These are phyloP conservation scores for Ormyrus pomaceus DNA, from an alignment of 2,888 invertebrate species.

Conservation along the genomic window DNA sequence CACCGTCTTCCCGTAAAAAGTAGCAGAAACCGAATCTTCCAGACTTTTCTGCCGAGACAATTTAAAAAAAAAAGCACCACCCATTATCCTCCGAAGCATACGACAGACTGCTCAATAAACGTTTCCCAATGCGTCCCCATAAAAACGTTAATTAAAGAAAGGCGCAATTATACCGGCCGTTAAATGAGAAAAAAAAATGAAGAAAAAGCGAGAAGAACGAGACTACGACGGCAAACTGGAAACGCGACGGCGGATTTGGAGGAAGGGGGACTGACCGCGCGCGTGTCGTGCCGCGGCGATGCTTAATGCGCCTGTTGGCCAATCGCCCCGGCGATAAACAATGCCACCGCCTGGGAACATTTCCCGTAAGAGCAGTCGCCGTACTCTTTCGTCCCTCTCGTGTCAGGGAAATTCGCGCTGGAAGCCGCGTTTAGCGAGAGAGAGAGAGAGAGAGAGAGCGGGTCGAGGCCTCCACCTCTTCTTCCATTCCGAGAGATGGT, in stretches of 20 bases:
- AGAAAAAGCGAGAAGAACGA: not conserved
- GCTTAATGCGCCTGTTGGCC: slow-evolving; percentile 63
- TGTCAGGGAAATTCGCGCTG: slow-evolving; percentile 62
- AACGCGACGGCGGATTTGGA: not conserved
- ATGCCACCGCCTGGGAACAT: slow-evolving; percentile 71
- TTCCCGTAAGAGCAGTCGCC: slow-evolving; percentile 69
- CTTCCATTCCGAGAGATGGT: slow-evolving; percentile 38
- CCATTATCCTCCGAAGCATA: too few species aligned
- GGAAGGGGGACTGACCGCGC: slow-evolving; percentile 57
- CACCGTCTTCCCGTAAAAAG: too few species aligned
- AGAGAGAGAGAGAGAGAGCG: slow-evolving; percentile 53
- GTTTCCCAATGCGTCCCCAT: too few species aligned
- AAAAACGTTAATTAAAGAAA: too few species aligned
- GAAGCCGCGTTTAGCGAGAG: not conserved
- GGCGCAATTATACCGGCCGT: too few species aligned
- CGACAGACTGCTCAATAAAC: too few species aligned
- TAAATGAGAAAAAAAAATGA: not conserved
- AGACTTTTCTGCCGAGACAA: too few species aligned
- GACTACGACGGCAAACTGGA: too few species aligned
- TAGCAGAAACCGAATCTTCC: too few species aligned
- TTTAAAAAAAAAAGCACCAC: too few species aligned
- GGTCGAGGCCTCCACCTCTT: slow-evolving; percentile 61
- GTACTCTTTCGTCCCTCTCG: slow-evolving; percentile 61
- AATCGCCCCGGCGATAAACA: slow-evolving; percentile 65
- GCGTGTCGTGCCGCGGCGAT: slow-evolving; percentile 45